phyloP scores from a whole-genome alignment of 2,888 invertebrate genomes.

The Agrotis exclamationis region DNA sequence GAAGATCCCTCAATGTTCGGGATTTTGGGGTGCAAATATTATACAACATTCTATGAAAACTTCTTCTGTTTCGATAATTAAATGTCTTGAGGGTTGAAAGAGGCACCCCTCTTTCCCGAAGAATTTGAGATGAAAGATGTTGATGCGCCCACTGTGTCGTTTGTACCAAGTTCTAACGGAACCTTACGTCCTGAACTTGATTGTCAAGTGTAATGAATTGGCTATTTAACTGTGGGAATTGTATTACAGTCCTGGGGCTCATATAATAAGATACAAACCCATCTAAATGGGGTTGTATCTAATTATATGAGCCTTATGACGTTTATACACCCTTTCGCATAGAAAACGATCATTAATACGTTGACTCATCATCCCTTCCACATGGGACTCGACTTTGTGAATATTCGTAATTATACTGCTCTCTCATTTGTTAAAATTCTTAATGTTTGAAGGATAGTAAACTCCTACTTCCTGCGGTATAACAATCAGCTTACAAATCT shows the following conservation, averaged over 20 bases:
- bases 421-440: too few relatives aligned
- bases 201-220: conserved; percentile 23
- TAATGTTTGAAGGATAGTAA: too few relatives aligned
- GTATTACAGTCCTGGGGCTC: neutral
- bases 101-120: too few relatives aligned
- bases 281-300: neutral
- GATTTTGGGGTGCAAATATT: conserved; percentile 69
- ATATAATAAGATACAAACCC: too few relatives aligned
- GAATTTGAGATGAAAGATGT: conserved; percentile 26
- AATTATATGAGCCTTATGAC: neutral
- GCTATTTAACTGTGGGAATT: neutral
- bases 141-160: conserved; percentile 5
- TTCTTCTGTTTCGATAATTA: conserved; percentile 60
- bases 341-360: neutral
- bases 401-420: neutral
- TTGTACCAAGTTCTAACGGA: conserved; percentile 11
- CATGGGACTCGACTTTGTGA: neutral
- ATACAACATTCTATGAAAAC: conserved; percentile 67
- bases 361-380: conserved; percentile 1
- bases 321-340: neutral
- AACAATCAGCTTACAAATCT: too few relatives aligned
- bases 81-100: conserved; percentile 54
- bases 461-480: too few relatives aligned
- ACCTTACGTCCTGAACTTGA: neutral
- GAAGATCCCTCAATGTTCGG: conserved; percentile 67